Evolutionary conservation across 2,113 vertebrate genomes (phyloP), one percentile per base, ranked within the genome.

Genomic region (Eolophus roseicapilla): DNA sequence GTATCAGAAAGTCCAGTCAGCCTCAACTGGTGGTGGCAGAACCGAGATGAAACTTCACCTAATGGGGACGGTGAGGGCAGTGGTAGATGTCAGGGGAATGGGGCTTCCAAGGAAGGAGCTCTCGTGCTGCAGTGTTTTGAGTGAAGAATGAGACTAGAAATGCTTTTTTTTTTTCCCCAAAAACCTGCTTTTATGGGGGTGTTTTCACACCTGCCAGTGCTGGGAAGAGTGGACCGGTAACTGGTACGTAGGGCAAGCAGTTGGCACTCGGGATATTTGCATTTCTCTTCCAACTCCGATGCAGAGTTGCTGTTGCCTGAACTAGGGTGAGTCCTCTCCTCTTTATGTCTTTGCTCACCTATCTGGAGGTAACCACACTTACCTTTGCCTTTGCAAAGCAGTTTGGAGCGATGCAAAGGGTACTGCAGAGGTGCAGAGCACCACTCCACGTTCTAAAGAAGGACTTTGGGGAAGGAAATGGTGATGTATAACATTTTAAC

Each of bases 21-120:
- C 64, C 59, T 81, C 0, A 0, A 7, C 44, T 24, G 10, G 29
- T 60, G 79, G 15, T 17, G 39, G 1, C 24, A 7, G 31, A 8
- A 37, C 20, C 0, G 1, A 50, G 80, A 13, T 20, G 86, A 29
- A 69, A 11, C 52, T 59, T 78, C 31, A 23, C 46, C 25, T 76
- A 3, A 3, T 3, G 6, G 41, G 77, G 28, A 19, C 6, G 1
- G 3, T 8, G 67, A 3, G 17, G 50, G 35, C 17, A 11, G 11
- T 17, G 17, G 9, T 2, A 11, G 73, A 44, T 52, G 17, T 13
- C 17, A 41, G 18, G 12, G 29, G 39, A 35, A 31, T 0, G 7
- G 77, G 44, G 43, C 39, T 53, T 67, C 80, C 47, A 25, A 5
- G 73, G 50, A 35, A 39, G 75, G 52, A 20, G 29, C 33, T 91